These are phyloP conservation scores for Emydura subglobosa DNA, from an alignment of 2,113 vertebrate genomes.

Conservation along the genomic window DNA sequence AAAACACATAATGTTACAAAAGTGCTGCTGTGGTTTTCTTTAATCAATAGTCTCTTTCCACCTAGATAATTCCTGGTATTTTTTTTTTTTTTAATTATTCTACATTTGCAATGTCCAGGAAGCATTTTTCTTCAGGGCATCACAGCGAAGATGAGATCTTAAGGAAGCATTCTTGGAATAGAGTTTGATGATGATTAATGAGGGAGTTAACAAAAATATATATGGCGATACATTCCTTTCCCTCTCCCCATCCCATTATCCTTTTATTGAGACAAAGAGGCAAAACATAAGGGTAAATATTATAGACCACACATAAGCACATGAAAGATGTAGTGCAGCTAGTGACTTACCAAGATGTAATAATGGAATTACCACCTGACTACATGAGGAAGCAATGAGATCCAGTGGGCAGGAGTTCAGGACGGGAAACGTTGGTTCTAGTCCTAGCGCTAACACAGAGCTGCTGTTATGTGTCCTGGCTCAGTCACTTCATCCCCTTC, in stretches of 20 bases:
- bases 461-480: accelerated
- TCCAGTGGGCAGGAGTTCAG: not conserved
- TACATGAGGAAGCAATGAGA: not conserved
- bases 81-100: not conserved
- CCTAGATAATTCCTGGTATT: not conserved
- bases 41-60: not conserved
- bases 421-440: not conserved
- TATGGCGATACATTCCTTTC: accelerated
- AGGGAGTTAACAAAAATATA: not conserved
- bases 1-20: not conserved
- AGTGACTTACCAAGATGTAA: conserved; percentile 25
- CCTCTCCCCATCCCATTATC: accelerated
- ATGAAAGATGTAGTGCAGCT: not conserved
- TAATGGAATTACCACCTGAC: conserved; percentile 22
- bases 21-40: not conserved
- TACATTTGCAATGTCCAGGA: not conserved
- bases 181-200: not conserved
- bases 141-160: not conserved
- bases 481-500: not conserved
- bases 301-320: not conserved
- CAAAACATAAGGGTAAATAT: not conserved
- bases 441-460: not conserved
- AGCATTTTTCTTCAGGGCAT: not conserved
- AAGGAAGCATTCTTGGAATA: not conserved
- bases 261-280: not conserved